Conservation (phyloP, 1,140 invertebrate species). For the Zaprionus africanus region DNA sequence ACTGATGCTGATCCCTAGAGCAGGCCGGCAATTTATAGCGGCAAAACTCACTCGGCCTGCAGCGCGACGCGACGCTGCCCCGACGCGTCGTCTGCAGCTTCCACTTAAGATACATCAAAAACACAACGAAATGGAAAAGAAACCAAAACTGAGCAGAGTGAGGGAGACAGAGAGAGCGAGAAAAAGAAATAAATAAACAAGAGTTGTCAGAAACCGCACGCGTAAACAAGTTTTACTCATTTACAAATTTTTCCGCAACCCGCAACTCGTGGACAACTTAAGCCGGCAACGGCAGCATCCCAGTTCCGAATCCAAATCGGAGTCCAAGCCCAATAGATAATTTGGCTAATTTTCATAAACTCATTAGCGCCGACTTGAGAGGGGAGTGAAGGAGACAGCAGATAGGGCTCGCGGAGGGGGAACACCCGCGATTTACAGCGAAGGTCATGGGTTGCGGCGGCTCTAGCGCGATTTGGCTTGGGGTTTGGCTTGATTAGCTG, state of each 20-base stretch:
- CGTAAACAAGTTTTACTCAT: conserved; percentile 76
- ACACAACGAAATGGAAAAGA: conserved; percentile 33
- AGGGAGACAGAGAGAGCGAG: conserved; percentile 38
- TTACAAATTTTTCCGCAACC: conserved; percentile 66
- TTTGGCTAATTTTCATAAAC: conserved; percentile 39
- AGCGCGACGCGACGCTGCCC: conserved; percentile 23
- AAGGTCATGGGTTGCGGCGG: conserved; percentile 35
- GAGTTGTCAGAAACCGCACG: conserved; percentile 45
- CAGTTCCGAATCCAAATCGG: conserved; percentile 15
- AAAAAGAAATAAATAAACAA: conserved; percentile 42
- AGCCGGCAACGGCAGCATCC: conserved; percentile 18
- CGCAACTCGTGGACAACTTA: conserved; percentile 51
- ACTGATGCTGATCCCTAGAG: conserved; percentile 81
- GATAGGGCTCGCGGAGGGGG: not conserved
- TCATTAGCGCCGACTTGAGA: conserved; percentile 29
- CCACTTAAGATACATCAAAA: conserved; percentile 41
- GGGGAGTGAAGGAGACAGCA: not conserved
- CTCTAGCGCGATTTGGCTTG: not conserved
- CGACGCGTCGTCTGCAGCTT: conserved; percentile 37
- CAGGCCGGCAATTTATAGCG: conserved; percentile 79
- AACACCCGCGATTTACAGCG: conserved; percentile 34
- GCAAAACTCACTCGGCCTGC: conserved; percentile 56
- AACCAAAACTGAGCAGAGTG: conserved; percentile 2
- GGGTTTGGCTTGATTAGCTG: conserved; percentile 17
- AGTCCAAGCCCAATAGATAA: conserved; percentile 32